Conservation (phyloP, 2,113 vertebrate species). For the Brienomyrus brachyistius region DNA sequence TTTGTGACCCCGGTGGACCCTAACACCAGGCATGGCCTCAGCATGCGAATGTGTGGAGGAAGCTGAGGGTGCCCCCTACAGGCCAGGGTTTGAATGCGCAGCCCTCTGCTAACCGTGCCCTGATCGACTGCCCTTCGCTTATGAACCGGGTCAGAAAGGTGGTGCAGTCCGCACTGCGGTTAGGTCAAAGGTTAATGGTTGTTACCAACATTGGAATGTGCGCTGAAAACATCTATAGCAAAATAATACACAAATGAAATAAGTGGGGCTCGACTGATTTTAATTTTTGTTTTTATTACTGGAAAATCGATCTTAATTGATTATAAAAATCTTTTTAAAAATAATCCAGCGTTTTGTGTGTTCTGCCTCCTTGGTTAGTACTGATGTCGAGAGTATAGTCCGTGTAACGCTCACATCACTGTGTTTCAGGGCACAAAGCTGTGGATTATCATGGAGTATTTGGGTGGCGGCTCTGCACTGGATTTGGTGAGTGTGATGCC, state of each 20-base stretch:
- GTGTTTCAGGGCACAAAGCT: conserved; percentile 78
- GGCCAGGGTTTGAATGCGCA: background rate
- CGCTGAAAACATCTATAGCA: background rate
- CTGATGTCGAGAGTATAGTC: background rate
- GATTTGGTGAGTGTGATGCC: conserved; percentile 73
- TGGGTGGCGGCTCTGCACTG: conserved; percentile 86
- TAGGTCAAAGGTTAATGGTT: background rate
- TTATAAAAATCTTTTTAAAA: background rate
- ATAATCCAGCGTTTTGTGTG: background rate
- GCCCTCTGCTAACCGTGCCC: background rate
- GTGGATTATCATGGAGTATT: conserved; percentile 56
- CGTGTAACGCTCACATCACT: background rate
- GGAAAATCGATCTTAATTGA: background rate
- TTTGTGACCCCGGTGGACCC: background rate
- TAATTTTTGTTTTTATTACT: background rate
- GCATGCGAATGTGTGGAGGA: background rate
- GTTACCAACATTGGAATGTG: background rate
- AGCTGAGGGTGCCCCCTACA: background rate
- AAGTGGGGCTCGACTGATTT: background rate
- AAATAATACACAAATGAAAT: background rate
- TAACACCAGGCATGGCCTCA: background rate
- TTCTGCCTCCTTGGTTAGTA: background rate
- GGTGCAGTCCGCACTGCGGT: background rate
- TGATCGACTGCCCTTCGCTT: background rate
- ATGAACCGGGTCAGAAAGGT: background rate